Base-by-base conservation (phyloP, 2,113 vertebrate species). In the Menidia beryllina region DNA sequence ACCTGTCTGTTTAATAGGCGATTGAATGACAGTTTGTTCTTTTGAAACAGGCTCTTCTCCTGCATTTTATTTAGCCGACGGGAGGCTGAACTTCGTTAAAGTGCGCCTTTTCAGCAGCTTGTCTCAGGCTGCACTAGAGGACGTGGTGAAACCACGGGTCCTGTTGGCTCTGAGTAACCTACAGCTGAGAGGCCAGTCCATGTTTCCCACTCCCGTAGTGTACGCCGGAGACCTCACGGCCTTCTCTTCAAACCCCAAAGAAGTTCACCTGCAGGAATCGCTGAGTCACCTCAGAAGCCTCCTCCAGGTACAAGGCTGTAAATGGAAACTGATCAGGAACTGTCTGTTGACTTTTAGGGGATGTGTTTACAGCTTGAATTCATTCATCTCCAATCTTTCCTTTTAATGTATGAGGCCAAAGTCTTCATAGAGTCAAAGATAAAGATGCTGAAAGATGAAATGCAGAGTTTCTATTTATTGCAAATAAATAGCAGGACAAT, bases 131-230 rank as follows among this genome's bases (percentile, higher is more conserved):
- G 93, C 94, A 19, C 9, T 95, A 85, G 96, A 96, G 75, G 96
- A 99, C 14, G 21, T 95, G 30, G 86, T 97, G 63, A 95, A 94
- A 57, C 88, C 88, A 11, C 65, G 36, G 27, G 69, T 77, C 0
- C 81, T 97, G 26, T 87, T 99, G 81, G 93, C 95, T 83, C 91
- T 95, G 38, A 96, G 94, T 84, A 98, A 99, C 88, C 94, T 98
- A 52, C 96, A 95, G 74, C 95, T 96, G 88, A 91, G 89, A 17
- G 81, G 91, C 83, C 86, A 91, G 91, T 74, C 91, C 71, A 81
- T 89, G 48, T 82, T 87, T 55, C 88, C 89, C 79, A 90, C 96
- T 58, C 95, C 97, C 0, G 25, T 92, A 23, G 86, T 99, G 52
- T 93, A 93, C 56, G 95, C 96, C 79, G 95, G 95, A 83, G 96